A percentile compares a stretch with the other conserved stretches of the same genome.
Conservation (phyloP, 2,113 vertebrate genomes). For the Phylloscopus trochiloides region DNA sequence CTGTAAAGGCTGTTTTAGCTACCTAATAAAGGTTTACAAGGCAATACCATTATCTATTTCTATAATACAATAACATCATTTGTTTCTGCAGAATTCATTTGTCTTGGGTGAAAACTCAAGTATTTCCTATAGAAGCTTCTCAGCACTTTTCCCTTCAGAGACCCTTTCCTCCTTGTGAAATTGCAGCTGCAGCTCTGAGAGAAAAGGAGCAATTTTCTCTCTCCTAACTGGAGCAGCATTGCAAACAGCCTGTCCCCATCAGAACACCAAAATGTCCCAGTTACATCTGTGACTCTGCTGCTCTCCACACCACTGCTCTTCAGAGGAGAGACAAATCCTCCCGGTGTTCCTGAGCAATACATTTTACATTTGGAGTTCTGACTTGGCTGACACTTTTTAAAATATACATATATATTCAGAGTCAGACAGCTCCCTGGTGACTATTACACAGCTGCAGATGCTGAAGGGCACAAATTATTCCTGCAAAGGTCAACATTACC, state of each 20-base stretch:
- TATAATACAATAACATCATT: background rate
- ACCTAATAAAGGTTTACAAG: constrained; percentile 1
- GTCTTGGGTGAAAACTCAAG: background rate
- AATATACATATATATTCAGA: constrained; percentile 21
- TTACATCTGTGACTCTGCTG: background rate
- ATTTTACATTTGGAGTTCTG: constrained; percentile 48
- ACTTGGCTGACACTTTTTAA: constrained; percentile 39
- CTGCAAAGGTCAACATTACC: constrained; percentile 61
- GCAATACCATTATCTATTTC: background rate
- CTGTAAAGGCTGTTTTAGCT: background rate
- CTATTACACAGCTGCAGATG: constrained; percentile 66
- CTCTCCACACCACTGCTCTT: background rate
- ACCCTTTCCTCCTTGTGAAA: background rate
- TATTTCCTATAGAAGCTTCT: background rate
- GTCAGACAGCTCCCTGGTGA: constrained; percentile 44
- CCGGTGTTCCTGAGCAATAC: constrained; percentile 4
- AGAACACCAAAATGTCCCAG: background rate
- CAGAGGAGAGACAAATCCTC: constrained; percentile 40
- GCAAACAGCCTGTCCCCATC: background rate
- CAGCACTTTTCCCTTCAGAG: background rate
- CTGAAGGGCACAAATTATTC: constrained; percentile 67
- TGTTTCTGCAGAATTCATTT: background rate
- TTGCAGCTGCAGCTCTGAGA: background rate
- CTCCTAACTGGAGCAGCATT: background rate
- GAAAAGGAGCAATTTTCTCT: background rate